phyloP scores from a whole-genome alignment of 2,797 vertebrate species.

The Leucoraja ocellata region DNA sequence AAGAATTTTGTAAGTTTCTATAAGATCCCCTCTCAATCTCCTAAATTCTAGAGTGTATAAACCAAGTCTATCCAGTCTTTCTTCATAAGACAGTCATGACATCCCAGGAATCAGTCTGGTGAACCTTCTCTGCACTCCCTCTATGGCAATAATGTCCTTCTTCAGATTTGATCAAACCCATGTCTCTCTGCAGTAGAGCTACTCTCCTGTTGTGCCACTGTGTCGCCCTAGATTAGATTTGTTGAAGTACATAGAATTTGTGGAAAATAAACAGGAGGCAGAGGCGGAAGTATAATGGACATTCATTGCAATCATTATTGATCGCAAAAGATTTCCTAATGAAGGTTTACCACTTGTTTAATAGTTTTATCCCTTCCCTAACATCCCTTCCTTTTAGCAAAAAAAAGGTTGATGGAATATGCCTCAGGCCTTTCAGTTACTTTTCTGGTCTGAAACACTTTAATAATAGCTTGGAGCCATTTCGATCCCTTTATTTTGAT shows the following conservation, averaged over 20 bases:
- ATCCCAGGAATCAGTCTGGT: no score
- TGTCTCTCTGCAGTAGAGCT: no score
- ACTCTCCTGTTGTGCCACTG: no score
- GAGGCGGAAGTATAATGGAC: not conserved
- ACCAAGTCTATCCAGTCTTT: no score
- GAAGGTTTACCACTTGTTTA: conserved; percentile 35
- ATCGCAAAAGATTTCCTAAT: conserved; percentile 38
- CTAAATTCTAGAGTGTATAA: no score
- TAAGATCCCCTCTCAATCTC: no score
- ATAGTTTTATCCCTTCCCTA: conserved; percentile 41
- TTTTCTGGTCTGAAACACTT: not conserved
- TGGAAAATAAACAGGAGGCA: not conserved
- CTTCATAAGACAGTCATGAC: no score
- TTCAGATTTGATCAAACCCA: no score
- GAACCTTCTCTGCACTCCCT: no score
- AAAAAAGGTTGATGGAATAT: not conserved
- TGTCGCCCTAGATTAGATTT: no score
- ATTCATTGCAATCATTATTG: not conserved
- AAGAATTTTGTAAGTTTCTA: no score
- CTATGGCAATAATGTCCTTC: no score
- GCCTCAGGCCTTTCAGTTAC: not conserved
- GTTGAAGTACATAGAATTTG: not conserved
- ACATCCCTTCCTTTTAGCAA: not conserved
- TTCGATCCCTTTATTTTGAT: not conserved
- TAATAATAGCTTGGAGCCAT: not conserved